Conservation (phyloP, 1,140 invertebrate genomes). For the Drosophila nebulosa region DNA sequence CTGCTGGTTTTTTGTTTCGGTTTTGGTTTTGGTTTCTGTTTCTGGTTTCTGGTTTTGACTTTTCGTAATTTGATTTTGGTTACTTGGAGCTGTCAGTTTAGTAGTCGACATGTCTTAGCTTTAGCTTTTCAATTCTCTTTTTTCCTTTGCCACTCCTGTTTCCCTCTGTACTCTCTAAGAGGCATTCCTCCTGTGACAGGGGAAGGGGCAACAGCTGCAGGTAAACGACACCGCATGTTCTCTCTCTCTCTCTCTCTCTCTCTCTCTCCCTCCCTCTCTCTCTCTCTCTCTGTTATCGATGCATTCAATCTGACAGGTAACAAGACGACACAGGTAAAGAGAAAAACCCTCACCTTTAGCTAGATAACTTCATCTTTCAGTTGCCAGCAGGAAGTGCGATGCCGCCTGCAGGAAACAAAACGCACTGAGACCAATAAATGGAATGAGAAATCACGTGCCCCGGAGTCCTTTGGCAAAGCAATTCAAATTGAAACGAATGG, state of each 20-base stretch:
- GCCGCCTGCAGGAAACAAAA: constrained; percentile 10
- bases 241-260: too few relatives aligned
- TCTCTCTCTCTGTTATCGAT: constrained; percentile 47
- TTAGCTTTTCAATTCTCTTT: neutral
- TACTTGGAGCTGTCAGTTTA: constrained; percentile 39
- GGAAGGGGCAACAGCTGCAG: constrained; percentile 40
- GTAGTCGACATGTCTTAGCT: neutral
- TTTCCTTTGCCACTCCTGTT: neutral
- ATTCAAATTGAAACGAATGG: constrained; percentile 2
- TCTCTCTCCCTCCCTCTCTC: too few relatives aligned
- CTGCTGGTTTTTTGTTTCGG: constrained; percentile 1
- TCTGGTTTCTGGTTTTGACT: neutral
- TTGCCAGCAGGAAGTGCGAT: constrained; percentile 59
- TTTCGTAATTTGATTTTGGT: constrained; percentile 53
- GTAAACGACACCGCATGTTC: constrained; percentile 60
- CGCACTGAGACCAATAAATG: neutral
- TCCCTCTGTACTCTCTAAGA: neutral
- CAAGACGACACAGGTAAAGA: constrained; percentile 20
- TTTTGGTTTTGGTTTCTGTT: constrained; percentile 6
- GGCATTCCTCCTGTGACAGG: neutral
- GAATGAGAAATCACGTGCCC: constrained; percentile 22
- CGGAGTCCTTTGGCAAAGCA: neutral
- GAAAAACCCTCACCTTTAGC: constrained; percentile 23
- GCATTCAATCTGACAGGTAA: constrained; percentile 73
- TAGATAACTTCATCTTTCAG: constrained; percentile 38